Conservation (phyloP, 92 coral and sea anemone genomes). For the Heteractis magnifica region DNA sequence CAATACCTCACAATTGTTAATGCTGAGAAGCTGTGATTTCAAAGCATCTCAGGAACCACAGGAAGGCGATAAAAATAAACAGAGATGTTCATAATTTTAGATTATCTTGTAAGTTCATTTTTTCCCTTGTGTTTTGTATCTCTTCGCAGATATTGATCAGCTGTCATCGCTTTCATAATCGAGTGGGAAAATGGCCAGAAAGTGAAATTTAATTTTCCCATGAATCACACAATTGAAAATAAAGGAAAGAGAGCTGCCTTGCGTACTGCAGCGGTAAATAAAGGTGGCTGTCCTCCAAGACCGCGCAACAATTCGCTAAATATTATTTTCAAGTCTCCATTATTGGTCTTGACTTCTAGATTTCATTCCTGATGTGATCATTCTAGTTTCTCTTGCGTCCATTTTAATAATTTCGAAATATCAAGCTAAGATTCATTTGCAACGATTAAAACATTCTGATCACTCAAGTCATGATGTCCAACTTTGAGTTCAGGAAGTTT, state of each 20-base stretch:
- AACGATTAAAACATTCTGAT: conserved; percentile 24
- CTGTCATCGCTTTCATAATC: background rate
- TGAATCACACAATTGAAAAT: background rate
- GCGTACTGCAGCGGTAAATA: too few species aligned
- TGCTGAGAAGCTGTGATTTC: background rate
- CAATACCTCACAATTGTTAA: background rate
- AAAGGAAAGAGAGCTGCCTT: background rate
- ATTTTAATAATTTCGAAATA: background rate
- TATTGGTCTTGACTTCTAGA: too few species aligned
- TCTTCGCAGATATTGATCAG: background rate
- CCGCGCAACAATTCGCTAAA: too few species aligned
- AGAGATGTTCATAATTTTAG: background rate
- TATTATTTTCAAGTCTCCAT: background rate
- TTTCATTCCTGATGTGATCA: background rate
- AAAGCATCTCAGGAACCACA: background rate
- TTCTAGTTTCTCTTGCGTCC: background rate
- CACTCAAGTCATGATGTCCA: conserved; percentile 33
- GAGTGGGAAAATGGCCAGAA: background rate
- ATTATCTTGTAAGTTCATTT: background rate
- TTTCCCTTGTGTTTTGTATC: background rate
- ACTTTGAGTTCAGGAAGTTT: conserved; percentile 66
- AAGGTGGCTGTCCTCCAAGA: too few species aligned
- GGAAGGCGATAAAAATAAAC: background rate
- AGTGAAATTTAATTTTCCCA: background rate
- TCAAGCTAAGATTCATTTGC: background rate